Conservation (phyloP, 2,113 vertebrate genomes). For the Istiophorus platypterus region DNA sequence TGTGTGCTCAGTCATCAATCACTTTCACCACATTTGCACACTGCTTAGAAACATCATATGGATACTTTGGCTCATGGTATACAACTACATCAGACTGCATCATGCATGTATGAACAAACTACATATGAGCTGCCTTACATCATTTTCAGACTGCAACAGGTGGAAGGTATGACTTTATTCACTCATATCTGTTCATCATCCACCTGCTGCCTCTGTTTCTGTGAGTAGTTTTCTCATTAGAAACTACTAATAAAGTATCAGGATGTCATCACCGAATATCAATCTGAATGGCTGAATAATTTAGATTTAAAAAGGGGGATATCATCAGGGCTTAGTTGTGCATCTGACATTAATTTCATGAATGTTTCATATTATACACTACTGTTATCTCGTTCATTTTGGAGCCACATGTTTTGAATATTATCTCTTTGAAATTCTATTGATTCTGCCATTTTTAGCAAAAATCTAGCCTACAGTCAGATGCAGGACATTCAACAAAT, state of each 20-base stretch:
- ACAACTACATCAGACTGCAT: neutral
- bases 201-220: constrained; percentile 13
- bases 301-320: neutral
- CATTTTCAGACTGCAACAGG: neutral
- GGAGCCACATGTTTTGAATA: neutral
- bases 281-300: neutral
- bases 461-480: too few species aligned
- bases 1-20: neutral
- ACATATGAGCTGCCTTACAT: neutral
- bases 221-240: neutral
- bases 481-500: too few species aligned
- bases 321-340: neutral
- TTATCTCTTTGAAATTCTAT: neutral
- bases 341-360: neutral
- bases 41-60: neutral
- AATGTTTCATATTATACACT: neutral
- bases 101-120: neutral
- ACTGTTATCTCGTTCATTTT: neutral
- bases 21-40: neutral
- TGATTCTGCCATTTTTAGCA: neutral
- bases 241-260: neutral
- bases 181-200: neutral
- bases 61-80: neutral
- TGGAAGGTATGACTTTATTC: neutral
- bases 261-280: neutral